Evolutionary conservation across 2,113 vertebrate species (phyloP).

Genomic region (Mandrillus leucophaeus): DNA sequence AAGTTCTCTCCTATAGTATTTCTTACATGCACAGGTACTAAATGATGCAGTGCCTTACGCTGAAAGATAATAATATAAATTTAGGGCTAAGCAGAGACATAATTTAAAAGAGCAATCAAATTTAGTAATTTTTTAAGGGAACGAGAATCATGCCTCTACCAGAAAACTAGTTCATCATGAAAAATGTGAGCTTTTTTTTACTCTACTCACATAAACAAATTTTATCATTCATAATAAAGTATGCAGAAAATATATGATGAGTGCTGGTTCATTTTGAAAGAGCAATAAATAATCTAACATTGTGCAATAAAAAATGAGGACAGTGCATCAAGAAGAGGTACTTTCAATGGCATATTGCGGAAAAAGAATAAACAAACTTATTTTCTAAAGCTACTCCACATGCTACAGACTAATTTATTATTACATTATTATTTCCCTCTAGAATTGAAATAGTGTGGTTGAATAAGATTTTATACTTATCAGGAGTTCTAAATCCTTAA

Average conservation of each 20-base stretch:
- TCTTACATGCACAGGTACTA: conserved; percentile 8
- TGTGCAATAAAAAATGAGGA: conserved; percentile 58
- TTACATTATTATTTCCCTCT: conserved; percentile 62
- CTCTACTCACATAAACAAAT: conserved; percentile 54
- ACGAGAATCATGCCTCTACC: conserved; percentile 37
- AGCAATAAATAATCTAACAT: conserved; percentile 69
- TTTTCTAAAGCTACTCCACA: conserved; percentile 65
- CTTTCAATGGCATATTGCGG: conserved; percentile 52
- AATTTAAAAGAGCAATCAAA: conserved; percentile 69
- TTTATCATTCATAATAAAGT: conserved; percentile 69
- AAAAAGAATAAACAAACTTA: conserved; percentile 36
- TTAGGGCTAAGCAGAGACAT: conserved; percentile 39
- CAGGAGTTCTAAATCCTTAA: conserved; percentile 68
- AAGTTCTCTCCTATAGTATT: not conserved
- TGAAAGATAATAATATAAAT: conserved; percentile 60
- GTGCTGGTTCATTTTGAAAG: conserved; percentile 68
- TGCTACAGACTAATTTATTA: conserved; percentile 68
- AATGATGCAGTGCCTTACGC: conserved; percentile 47
- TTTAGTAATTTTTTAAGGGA: conserved; percentile 62
- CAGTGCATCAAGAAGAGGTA: conserved; percentile 60
- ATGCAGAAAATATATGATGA: conserved; percentile 73
- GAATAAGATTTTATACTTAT: conserved; percentile 69
- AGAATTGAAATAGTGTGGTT: conserved; percentile 60
- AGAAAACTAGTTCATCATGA: conserved; percentile 57
- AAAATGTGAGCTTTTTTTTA: conserved; percentile 67